Base-by-base conservation (phyloP, 64 coral and sea anemone genomes). In the Catalaphyllia jardinei region DNA sequence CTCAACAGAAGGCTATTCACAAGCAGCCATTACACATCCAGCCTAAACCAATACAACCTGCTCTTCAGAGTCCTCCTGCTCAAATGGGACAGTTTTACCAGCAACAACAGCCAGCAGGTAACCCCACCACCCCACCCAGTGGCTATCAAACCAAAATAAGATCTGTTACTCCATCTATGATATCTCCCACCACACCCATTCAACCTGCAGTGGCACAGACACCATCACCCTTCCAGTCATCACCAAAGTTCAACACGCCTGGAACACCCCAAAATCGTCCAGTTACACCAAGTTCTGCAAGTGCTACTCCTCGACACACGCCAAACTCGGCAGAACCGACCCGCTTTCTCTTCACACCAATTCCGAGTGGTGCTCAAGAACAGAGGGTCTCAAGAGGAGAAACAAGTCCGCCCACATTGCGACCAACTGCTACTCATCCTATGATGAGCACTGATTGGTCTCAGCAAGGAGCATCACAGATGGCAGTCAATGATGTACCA, bases 351-450 rank as follows among this genome's bases (percentile, higher is more conserved):
- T 99, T 99, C 71, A 99, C 97, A 1, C 97, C 97, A 33, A 99
- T 99, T 17, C 79, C 97, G 1, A 99, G 87, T 75, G 80, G 63
- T 16, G 87, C 91, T 18, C 87, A 89, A 52, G 97, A 95, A 64
- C 90, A 89, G 50, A 90, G 92, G 22, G 42, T 35, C 1, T 52
- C 29, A 13, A 72, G 88, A 73, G 89, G 91, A 52, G 97, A 99
- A 38, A 83, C 91, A 25, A 99, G 97, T n/a, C 97, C 97, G 4
- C 97, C 94, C 28, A 99, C 93, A 54, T 82, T 99, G 55, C 87
- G 97, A 74, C 97, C 97, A 15, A 99, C 92, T 59, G 97, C 97
- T 13, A 99, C 97, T 15, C 97, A 99, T 54, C 90, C 97, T 82
- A 85, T 87, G 31, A 78, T 75, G 16, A 89, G 77, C 18, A 52